A percentile compares a stretch with the other conserved stretches of the same genome.
These are phyloP conservation scores for Epicauta chinensis DNA, from an alignment of 1,140 invertebrate genomes.

Conservation along the genomic window DNA sequence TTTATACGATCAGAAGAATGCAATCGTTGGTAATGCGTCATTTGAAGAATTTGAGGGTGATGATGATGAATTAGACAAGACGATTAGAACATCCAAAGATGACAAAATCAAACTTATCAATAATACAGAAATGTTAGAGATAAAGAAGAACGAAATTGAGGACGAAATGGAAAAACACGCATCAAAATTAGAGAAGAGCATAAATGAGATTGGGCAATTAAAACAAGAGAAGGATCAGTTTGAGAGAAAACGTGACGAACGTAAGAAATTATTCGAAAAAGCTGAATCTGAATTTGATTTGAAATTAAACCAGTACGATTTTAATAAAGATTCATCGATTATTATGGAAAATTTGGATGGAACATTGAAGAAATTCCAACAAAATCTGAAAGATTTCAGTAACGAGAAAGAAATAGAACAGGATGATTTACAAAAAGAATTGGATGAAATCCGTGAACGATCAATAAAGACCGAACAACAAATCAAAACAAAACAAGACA, in stretches of 20 bases:
- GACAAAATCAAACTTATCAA: constrained; percentile 27
- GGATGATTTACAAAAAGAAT: constrained; percentile 41
- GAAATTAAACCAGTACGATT: constrained; percentile 11
- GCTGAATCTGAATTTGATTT: background rate
- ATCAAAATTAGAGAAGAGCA: constrained; percentile 29
- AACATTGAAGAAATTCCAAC: too few species aligned
- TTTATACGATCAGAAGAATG: constrained; percentile 35
- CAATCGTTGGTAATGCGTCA: constrained; percentile 25
- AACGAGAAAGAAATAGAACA: constrained; percentile 40
- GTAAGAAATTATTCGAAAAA: constrained; percentile 33
- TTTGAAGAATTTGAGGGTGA: constrained; percentile 53
- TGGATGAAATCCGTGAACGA: constrained; percentile 44
- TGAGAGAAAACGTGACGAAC: constrained; percentile 30
- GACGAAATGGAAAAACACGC: constrained; percentile 21
- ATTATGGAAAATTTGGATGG: too few species aligned
- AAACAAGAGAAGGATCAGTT: constrained; percentile 38
- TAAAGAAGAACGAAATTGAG: constrained; percentile 22
- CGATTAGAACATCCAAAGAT: constrained; percentile 28
- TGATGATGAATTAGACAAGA: constrained; percentile 49
- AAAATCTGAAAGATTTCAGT: background rate
- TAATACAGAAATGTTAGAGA: constrained; percentile 24
- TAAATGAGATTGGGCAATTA: constrained; percentile 39
- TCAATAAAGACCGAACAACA: constrained; percentile 44
- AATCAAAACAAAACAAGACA: constrained; percentile 39
- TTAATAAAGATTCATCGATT: too few species aligned